Percentiles rank a stretch among this genome's conserved stretches.
Evolutionary conservation across 2,113 vertebrate species (phyloP).

Genomic region (Ageneiosus marmoratus): DNA sequence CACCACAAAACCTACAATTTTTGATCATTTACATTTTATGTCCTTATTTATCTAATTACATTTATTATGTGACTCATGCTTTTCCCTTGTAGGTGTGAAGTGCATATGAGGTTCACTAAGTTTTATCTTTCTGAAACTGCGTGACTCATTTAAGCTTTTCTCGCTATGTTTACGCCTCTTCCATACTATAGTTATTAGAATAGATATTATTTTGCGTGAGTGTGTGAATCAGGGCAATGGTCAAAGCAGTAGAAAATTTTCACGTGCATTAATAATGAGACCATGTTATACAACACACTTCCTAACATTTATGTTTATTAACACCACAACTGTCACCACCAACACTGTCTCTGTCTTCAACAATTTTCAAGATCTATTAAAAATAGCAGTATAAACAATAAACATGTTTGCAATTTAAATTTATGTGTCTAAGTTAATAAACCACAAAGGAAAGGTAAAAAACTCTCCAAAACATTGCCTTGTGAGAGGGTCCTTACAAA

Average conservation of each 20-base stretch:
- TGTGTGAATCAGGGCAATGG: conserved; percentile 22
- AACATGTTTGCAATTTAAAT: background rate
- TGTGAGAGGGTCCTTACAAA: conserved; percentile 48
- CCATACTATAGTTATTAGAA: background rate
- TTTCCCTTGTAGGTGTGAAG: conserved; percentile 44
- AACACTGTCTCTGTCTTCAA: background rate
- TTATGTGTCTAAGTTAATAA: conserved; percentile 6
- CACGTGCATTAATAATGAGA: background rate
- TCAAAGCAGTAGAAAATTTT: background rate
- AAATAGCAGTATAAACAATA: background rate
- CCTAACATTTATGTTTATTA: background rate
- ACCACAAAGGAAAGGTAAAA: conserved; percentile 28
- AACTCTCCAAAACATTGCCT: conserved; percentile 23
- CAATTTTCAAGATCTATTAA: background rate
- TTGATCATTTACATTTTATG: too few relatives aligned
- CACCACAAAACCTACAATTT: background rate
- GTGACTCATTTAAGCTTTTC: conserved; percentile 30
- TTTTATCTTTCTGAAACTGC: background rate
- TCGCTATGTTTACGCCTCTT: background rate
- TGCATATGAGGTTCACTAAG: conserved; percentile 43
- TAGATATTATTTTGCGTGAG: background rate
- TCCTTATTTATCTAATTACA: background rate
- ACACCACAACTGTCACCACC: background rate
- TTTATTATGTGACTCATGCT: conserved; percentile 40
- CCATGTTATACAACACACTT: background rate